These are phyloP conservation scores for Andrena hattorfiana DNA, from an alignment of 2,888 invertebrate genomes.

Conservation along the genomic window DNA sequence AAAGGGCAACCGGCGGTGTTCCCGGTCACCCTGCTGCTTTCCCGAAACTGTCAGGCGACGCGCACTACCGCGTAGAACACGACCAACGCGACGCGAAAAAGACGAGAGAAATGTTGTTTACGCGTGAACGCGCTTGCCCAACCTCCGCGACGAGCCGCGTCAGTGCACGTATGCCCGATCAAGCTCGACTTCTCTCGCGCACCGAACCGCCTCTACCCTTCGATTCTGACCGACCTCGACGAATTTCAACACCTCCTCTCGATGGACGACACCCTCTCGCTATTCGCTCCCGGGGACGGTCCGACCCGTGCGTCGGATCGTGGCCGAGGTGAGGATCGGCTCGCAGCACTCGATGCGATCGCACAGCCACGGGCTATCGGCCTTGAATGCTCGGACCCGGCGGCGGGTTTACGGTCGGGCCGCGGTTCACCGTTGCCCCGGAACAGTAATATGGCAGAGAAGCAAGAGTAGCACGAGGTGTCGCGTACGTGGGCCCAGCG, in stretches of 20 bases:
- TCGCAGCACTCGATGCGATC: not conserved
- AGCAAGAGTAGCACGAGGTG: constrained; percentile 64
- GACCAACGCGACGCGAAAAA: not conserved
- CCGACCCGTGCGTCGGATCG: not conserved
- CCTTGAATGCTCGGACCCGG: constrained; percentile 5
- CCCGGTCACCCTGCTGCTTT: not conserved
- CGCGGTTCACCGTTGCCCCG: not conserved
- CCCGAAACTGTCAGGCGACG: constrained; percentile 39
- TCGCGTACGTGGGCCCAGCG: constrained; percentile 78
- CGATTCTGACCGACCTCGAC: constrained; percentile 1
- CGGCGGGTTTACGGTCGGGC: constrained; percentile 3
- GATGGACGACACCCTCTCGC: constrained; percentile 11
- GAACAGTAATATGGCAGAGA: constrained; percentile 24
- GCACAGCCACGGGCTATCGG: constrained; percentile 7
- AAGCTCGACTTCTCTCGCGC: constrained; percentile 5
- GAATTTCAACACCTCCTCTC: not conserved
- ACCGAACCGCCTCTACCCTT: constrained; percentile 1
- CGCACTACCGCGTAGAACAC: constrained; percentile 12
- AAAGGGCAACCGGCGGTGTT: not conserved
- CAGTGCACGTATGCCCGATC: not conserved
- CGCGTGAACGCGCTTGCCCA: constrained; percentile 4
- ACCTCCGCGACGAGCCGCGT: constrained; percentile 28
- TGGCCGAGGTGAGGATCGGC: not conserved
- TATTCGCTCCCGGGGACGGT: not conserved
- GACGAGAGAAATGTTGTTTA: not conserved